Conservation (phyloP, 2,888 invertebrate species). For the Teleogryllus oceanicus region DNA sequence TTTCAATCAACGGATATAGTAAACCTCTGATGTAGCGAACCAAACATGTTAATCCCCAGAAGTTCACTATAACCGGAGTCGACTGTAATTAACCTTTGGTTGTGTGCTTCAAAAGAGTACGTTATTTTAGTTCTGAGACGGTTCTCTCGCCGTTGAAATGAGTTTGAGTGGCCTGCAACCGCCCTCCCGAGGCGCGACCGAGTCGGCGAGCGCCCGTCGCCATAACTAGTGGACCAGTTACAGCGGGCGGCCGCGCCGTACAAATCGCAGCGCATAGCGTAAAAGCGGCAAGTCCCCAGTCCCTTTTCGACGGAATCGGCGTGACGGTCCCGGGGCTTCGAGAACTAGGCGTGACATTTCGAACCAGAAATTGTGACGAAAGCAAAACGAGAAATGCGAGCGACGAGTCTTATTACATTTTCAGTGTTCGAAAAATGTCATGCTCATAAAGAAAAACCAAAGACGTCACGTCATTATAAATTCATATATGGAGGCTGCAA, state of each 20-base stretch:
- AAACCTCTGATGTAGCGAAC: no score
- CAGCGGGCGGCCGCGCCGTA: neutral
- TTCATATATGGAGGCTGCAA: slow-evolving; percentile 34
- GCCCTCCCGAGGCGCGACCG: no score
- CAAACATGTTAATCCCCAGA: no score
- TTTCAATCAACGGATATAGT: no score
- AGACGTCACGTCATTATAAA: slow-evolving; percentile 35
- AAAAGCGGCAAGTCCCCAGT: neutral
- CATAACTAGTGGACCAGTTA: slow-evolving; percentile 18
- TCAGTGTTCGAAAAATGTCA: slow-evolving; percentile 34
- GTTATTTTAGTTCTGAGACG: no score
- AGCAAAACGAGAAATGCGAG: neutral
- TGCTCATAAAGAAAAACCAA: slow-evolving; percentile 35
- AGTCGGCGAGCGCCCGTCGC: neutral
- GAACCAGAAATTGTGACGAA: neutral
- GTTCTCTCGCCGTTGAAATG: no score
- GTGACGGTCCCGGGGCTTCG: neutral
- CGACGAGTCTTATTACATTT: slow-evolving; percentile 34
- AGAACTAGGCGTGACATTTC: slow-evolving; percentile 9
- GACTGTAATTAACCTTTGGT: no score
- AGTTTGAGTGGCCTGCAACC: no score
- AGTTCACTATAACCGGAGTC: no score
- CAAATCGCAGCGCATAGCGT: neutral
- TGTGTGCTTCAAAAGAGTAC: no score
- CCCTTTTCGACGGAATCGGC: neutral